These are phyloP conservation scores for Megaptera novaeangliae DNA, from an alignment of 2,113 vertebrate genomes.

Conservation along the genomic window DNA sequence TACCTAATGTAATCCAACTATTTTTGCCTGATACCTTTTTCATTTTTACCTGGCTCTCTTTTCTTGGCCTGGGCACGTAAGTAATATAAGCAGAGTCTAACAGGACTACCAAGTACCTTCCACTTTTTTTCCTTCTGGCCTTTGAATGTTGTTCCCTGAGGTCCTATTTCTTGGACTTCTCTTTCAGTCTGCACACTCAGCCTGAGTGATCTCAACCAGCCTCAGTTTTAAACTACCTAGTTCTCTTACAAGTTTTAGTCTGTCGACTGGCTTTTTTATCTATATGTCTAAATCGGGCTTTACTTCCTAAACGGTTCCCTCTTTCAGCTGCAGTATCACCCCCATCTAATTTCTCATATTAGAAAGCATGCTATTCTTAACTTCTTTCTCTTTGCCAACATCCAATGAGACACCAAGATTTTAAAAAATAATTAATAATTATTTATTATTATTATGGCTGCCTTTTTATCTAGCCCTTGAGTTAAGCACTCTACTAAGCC, in stretches of 20 bases:
- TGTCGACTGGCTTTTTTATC: neutral
- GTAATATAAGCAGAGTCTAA: neutral
- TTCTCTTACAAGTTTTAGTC: neutral
- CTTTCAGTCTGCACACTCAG: neutral
- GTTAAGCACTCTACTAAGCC: neutral
- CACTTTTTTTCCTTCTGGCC: neutral
- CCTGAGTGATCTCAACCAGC: neutral
- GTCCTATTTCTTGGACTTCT: neutral
- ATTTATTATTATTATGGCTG: neutral
- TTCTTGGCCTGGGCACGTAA: neutral
- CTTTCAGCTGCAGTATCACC: neutral
- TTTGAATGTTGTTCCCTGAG: neutral
- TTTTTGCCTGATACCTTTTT: neutral
- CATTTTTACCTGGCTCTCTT: neutral
- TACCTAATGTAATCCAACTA: too few species aligned
- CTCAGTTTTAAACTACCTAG: neutral
- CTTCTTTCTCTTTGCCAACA: neutral
- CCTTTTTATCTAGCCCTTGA: neutral
- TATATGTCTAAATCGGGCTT: neutral
- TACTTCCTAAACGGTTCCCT: neutral
- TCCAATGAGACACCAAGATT: neutral
- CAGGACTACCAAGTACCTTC: neutral
- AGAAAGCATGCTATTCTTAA: neutral
- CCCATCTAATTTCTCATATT: neutral
- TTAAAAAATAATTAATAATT: neutral